Percentiles rank a stretch among this genome's conserved stretches.
These are phyloP conservation scores for Plectropomus leopardus DNA, from an alignment of 2,113 vertebrate species.

Conservation along the genomic window DNA sequence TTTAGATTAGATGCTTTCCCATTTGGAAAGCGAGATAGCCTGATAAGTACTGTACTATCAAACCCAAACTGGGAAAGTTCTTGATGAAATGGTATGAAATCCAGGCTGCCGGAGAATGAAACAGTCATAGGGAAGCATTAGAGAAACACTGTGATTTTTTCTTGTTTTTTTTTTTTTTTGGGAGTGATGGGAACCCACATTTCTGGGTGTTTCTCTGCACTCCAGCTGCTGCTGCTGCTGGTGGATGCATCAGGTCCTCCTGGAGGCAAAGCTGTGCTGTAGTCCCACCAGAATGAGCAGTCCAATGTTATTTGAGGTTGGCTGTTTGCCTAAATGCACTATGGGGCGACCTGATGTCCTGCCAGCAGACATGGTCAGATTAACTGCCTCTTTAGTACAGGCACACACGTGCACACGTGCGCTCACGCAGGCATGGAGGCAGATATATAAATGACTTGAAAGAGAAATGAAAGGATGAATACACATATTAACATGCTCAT, in stretches of 20 bases:
- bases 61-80: slow-evolving; percentile 50
- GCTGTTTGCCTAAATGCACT: slow-evolving; percentile 66
- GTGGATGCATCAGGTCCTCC: slow-evolving; percentile 36
- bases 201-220: slow-evolving; percentile 24
- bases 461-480: slow-evolving; percentile 1
- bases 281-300: slow-evolving; percentile 26
- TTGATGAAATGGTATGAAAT: slow-evolving; percentile 58
- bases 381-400: slow-evolving; percentile 63
- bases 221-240: slow-evolving; percentile 27
- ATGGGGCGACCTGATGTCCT: slow-evolving; percentile 63
- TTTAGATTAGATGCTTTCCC: slow-evolving; percentile 51
- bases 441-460: slow-evolving; percentile 18
- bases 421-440: background rate
- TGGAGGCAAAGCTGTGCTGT: slow-evolving; percentile 23
- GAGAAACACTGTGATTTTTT: background rate
- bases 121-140: background rate
- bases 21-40: slow-evolving; percentile 40
- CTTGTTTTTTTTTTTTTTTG: background rate
- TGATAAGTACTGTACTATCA: slow-evolving; percentile 38
- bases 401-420: background rate
- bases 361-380: slow-evolving; percentile 72
- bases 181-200: slow-evolving; percentile 25
- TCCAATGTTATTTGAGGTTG: slow-evolving; percentile 53
- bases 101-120: slow-evolving; percentile 13
- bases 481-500: background rate